Conservation (phyloP, 2,113 vertebrate species). For the Columbina picui region DNA sequence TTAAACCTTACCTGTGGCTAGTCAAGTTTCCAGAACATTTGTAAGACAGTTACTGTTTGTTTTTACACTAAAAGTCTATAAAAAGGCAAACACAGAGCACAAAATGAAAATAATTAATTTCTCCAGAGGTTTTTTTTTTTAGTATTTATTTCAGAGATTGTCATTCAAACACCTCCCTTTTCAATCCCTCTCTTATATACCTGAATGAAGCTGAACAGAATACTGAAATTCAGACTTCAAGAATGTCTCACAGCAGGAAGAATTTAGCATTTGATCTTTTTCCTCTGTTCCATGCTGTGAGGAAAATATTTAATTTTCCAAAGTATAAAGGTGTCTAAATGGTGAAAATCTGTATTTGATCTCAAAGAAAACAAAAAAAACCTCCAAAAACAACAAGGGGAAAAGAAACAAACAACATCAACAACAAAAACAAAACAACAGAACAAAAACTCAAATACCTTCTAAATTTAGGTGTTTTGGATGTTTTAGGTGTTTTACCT, state of each 20-base stretch:
- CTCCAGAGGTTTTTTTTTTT: not conserved
- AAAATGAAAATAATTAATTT: not conserved
- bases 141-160: not conserved
- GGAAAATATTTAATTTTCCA: not conserved
- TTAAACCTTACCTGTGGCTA: not conserved
- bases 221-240: constrained; percentile 23
- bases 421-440: not conserved
- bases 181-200: not conserved
- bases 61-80: not conserved
- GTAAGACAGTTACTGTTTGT: not conserved
- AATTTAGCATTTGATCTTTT: constrained; percentile 42
- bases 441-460: fast-evolving
- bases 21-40: not conserved
- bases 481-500: not conserved
- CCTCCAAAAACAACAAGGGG: not conserved
- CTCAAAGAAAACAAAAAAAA: not conserved
- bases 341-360: not conserved
- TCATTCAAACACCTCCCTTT: not conserved
- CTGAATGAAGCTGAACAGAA: constrained; percentile 13
- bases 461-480: not conserved
- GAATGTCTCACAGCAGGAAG: not conserved
- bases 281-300: not conserved
- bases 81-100: not conserved
- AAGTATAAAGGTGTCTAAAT: not conserved
- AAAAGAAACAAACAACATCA: not conserved